Evolutionary conservation across 2,888 invertebrate species (phyloP).

Genomic region (Pelosia muscerda): DNA sequence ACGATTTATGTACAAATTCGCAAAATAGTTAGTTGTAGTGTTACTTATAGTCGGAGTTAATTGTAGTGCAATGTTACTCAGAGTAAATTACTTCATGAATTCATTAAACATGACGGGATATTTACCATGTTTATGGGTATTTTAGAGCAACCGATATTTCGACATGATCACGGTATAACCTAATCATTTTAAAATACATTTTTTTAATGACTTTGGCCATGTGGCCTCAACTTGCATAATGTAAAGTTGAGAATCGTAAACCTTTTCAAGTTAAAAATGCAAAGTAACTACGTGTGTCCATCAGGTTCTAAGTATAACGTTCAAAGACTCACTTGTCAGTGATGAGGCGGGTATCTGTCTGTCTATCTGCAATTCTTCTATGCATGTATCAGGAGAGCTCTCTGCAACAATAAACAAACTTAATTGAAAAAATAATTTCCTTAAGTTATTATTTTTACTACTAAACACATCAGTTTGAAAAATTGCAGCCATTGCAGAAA

Average conservation of each 20-base stretch:
- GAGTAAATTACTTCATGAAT: too few species aligned
- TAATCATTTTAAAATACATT: too few species aligned
- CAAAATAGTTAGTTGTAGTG: too few species aligned
- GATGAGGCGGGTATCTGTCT: constrained; percentile 61
- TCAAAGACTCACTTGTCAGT: constrained; percentile 69
- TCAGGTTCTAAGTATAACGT: not conserved
- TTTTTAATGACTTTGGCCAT: too few species aligned
- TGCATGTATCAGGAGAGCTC: constrained; percentile 65
- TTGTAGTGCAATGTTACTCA: too few species aligned
- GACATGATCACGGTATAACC: too few species aligned
- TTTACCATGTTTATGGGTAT: too few species aligned
- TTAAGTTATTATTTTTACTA: not conserved
- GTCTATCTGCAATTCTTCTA: constrained; percentile 63
- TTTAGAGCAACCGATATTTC: too few species aligned
- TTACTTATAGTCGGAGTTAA: too few species aligned
- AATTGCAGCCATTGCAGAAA: too few species aligned
- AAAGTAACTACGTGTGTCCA: not conserved
- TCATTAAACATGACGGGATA: too few species aligned
- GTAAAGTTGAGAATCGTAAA: not conserved
- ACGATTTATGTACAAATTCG: too few species aligned
- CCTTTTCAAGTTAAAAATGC: not conserved
- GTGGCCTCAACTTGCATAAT: not conserved
- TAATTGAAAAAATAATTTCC: not conserved
- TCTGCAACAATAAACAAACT: constrained; percentile 72
- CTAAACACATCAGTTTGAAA: not conserved